Percentiles rank a stretch among this genome's conserved stretches.
Evolutionary conservation across 1,140 invertebrate genomes (phyloP).

Genomic region (Zaprionus taronus): DNA sequence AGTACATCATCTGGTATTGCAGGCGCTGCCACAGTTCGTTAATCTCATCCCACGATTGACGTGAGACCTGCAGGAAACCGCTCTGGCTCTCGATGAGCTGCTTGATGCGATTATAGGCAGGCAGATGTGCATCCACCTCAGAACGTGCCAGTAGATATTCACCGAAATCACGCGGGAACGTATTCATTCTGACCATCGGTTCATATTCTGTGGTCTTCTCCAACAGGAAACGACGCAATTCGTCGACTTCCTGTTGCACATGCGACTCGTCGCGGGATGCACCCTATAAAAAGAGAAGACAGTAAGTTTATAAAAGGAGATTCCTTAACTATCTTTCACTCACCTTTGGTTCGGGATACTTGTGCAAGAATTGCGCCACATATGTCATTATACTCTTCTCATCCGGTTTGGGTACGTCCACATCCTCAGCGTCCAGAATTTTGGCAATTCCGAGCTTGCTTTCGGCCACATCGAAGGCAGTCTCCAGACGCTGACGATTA

Average conservation of each 20-base stretch:
- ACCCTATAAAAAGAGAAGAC: conserved; percentile 53
- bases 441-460: conserved; percentile 96
- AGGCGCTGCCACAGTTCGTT: conserved; percentile 91
- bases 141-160: conserved; percentile 90
- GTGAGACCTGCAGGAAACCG: conserved; percentile 91
- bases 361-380: conserved; percentile 98
- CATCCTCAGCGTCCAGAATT: conserved; percentile 97
- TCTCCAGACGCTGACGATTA: conserved; percentile 93
- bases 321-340: conserved; percentile 9
- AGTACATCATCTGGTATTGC: conserved; percentile 91
- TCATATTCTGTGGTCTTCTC: conserved; percentile 89
- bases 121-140: conserved; percentile 89
- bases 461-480: conserved; percentile 97
- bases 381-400: conserved; percentile 99
- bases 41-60: conserved; percentile 92
- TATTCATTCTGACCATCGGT: conserved; percentile 87
- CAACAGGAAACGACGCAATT: conserved; percentile 91
- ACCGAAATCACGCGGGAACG: conserved; percentile 88
- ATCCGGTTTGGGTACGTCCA: conserved; percentile 98
- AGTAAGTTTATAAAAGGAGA: not conserved
- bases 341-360: conserved; percentile 94
- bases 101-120: conserved; percentile 89
- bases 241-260: conserved; percentile 92
- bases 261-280: conserved; percentile 81
- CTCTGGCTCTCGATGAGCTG: conserved; percentile 90